phyloP scores from a whole-genome alignment of 2,113 vertebrate genomes.

The Pseudonaja textilis region DNA sequence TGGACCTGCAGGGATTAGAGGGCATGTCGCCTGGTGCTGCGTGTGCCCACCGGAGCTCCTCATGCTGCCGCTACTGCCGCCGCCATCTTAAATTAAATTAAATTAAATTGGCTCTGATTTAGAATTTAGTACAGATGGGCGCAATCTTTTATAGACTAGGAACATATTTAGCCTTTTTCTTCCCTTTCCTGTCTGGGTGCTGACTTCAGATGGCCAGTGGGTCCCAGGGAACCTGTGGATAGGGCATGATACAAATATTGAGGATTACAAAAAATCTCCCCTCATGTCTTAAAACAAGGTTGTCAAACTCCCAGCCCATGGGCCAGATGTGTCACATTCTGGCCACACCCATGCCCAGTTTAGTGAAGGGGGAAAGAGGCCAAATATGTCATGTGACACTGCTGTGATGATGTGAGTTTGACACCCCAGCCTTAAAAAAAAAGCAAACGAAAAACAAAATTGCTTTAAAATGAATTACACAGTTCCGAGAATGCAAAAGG shows the following conservation, averaged over 20 bases:
- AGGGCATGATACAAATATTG: background rate
- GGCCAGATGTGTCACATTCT: no score
- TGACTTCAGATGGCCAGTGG: background rate
- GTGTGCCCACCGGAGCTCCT: no score
- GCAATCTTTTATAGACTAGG: background rate
- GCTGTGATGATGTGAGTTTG: no score
- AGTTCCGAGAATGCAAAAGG: background rate
- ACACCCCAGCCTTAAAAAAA: background rate
- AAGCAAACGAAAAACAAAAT: background rate
- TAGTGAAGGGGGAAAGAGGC: no score
- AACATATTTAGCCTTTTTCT: background rate
- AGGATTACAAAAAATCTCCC: background rate
- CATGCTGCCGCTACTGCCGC: no score
- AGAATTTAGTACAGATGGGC: background rate
- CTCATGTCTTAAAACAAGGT: background rate
- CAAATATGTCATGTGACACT: no score
- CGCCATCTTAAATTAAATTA: no score
- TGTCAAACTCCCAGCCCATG: no score
- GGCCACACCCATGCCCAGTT: no score
- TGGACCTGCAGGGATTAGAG: no score
- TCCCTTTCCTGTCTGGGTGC: background rate
- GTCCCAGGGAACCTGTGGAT: background rate
- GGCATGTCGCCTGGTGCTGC: no score
- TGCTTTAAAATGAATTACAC: background rate
- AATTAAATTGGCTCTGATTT: no score